These are phyloP conservation scores for Terrapene triunguis DNA, from an alignment of 2,113 vertebrate species.

Conservation along the genomic window DNA sequence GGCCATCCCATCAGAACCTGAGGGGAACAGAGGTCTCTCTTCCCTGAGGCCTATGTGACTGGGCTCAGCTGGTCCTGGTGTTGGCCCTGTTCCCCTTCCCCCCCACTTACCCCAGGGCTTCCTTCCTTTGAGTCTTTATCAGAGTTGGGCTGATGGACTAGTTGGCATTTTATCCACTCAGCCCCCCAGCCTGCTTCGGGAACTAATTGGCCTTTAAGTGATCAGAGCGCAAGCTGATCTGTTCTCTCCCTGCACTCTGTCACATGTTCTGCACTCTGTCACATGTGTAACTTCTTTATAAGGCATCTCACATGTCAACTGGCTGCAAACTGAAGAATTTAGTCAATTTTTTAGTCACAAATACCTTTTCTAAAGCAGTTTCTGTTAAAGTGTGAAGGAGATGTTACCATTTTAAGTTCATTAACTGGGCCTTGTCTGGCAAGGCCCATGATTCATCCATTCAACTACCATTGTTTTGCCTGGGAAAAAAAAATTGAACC, in stretches of 20 bases:
- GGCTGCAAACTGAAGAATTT: neutral
- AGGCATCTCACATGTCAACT: no score
- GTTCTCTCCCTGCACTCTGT: neutral
- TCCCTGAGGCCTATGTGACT: neutral
- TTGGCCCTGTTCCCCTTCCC: neutral
- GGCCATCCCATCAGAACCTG: neutral
- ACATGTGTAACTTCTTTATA: no score
- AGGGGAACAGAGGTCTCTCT: neutral
- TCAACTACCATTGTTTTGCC: neutral
- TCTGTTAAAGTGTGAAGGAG: neutral
- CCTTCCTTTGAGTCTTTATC: neutral
- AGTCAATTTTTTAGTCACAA: neutral
- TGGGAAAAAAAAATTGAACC: neutral
- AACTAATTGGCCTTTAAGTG: neutral
- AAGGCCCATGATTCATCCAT: conserved; percentile 18
- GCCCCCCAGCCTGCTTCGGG: neutral
- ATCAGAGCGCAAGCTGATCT: neutral
- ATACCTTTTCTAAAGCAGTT: neutral
- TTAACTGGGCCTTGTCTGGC: neutral
- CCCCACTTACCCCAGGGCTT: neutral
- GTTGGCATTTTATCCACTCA: neutral
- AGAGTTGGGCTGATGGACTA: neutral
- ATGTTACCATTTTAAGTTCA: conserved; percentile 9
- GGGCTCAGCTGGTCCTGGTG: neutral
- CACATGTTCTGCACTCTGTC: no score